These are phyloP conservation scores for Scelioninae gen. 1 DNA, from an alignment of 2,888 invertebrate species.

Conservation along the genomic window DNA sequence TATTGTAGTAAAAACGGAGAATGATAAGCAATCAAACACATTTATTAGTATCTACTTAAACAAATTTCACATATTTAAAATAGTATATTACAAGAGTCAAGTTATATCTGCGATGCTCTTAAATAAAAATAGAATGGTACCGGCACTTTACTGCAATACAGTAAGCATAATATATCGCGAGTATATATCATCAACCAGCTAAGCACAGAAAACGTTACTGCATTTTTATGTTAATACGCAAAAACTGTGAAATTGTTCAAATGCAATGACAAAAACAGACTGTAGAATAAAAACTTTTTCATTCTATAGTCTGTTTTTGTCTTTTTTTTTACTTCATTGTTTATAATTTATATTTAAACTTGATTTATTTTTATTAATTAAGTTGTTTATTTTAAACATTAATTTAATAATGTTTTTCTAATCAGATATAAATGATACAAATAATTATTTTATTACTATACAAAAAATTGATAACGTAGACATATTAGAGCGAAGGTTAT, in stretches of 20 bases:
- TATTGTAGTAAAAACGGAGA: no score
- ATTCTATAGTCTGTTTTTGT: no score
- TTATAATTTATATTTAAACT: no score
- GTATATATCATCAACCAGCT: constrained; percentile 52
- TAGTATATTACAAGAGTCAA: constrained; percentile 31
- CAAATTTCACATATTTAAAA: constrained; percentile 44
- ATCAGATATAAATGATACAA: no score
- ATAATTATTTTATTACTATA: no score
- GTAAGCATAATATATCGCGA: constrained; percentile 51
- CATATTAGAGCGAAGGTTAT: no score
- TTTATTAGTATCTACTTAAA: constrained; percentile 41
- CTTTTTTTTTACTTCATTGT: no score
- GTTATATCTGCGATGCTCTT: constrained; percentile 41
- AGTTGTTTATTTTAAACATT: no score
- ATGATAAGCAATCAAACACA: constrained; percentile 16
- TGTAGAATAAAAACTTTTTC: neutral
- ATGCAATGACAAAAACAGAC: constrained; percentile 11
- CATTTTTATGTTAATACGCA: constrained; percentile 54
- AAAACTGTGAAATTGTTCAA: constrained; percentile 32
- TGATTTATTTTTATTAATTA: no score
- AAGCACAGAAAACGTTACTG: constrained; percentile 47
- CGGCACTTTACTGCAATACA: constrained; percentile 46
- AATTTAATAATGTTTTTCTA: no score
- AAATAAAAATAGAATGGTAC: constrained; percentile 51
- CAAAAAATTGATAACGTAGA: no score